Conservation (phyloP, 2,888 invertebrate genomes). For the Psococerastis gibbosa region DNA sequence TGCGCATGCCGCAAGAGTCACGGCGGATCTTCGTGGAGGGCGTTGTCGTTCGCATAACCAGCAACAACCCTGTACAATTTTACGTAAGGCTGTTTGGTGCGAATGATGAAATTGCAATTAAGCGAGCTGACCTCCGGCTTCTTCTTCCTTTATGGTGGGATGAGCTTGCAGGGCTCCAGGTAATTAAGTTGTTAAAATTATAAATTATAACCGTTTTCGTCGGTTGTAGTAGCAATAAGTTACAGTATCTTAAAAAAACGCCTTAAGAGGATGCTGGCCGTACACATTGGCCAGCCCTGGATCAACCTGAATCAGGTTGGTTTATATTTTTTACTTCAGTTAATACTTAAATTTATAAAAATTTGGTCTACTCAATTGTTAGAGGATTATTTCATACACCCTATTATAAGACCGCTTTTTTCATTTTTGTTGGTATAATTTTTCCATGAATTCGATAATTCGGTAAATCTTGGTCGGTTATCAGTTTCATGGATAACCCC, state of each 20-base stretch:
- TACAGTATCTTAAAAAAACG: conserved; percentile 12
- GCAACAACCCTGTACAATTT: conserved; percentile 42
- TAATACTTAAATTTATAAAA: too few relatives aligned
- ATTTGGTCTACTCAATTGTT: too few relatives aligned
- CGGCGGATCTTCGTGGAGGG: conserved; percentile 66
- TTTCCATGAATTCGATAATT: too few relatives aligned
- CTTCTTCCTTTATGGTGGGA: conserved; percentile 94
- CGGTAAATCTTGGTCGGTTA: too few relatives aligned
- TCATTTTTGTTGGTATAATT: too few relatives aligned
- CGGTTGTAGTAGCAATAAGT: conserved; percentile 13
- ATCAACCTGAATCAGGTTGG: too few relatives aligned
- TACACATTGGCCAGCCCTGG: too few relatives aligned
- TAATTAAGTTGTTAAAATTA: conserved; percentile 3
- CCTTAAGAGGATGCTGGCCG: too few relatives aligned
- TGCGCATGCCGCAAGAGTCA: conserved; percentile 31
- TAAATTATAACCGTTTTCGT: not conserved
- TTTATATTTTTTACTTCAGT: too few relatives aligned
- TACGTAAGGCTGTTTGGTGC: conserved; percentile 38
- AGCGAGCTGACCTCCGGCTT: conserved; percentile 76
- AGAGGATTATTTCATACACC: too few relatives aligned
- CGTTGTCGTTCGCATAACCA: conserved; percentile 47
- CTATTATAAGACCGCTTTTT: too few relatives aligned
- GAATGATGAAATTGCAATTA: conserved; percentile 37
- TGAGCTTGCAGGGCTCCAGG: conserved; percentile 46
- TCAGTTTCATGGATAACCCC: too few relatives aligned